These are phyloP conservation scores for Psophia crepitans DNA, from an alignment of 2,113 vertebrate genomes.

Conservation along the genomic window DNA sequence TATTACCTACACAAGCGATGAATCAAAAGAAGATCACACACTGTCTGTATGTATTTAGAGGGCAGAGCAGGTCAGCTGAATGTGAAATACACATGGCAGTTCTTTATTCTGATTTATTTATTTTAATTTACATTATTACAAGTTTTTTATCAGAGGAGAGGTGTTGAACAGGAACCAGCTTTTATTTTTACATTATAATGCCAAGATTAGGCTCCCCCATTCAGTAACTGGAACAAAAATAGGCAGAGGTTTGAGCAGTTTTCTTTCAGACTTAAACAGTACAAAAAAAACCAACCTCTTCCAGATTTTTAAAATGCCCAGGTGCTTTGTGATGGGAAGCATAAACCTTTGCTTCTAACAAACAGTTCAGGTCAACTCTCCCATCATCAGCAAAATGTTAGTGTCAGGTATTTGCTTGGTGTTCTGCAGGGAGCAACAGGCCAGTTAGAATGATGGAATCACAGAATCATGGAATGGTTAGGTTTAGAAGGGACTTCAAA, in stretches of 20 bases:
- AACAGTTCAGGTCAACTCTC: neutral
- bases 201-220: neutral
- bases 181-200: neutral
- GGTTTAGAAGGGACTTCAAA: too few species aligned
- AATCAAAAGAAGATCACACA: neutral
- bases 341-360: neutral
- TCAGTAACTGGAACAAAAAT: neutral
- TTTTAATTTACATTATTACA: neutral
- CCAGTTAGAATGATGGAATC: too few species aligned
- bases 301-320: neutral
- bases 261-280: neutral
- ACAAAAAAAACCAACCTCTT: rapidly evolving
- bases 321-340: neutral
- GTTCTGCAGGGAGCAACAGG: neutral
- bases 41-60: neutral
- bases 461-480: too few species aligned
- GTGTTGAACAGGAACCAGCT: neutral
- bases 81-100: neutral
- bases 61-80: neutral
- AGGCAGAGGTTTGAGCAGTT: neutral
- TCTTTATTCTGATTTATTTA: neutral
- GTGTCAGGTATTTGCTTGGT: neutral
- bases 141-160: neutral
- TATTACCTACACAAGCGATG: neutral
- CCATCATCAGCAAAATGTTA: neutral